phyloP scores from a whole-genome alignment of 1,140 invertebrate genomes.

The Drosophila pruinosa region DNA sequence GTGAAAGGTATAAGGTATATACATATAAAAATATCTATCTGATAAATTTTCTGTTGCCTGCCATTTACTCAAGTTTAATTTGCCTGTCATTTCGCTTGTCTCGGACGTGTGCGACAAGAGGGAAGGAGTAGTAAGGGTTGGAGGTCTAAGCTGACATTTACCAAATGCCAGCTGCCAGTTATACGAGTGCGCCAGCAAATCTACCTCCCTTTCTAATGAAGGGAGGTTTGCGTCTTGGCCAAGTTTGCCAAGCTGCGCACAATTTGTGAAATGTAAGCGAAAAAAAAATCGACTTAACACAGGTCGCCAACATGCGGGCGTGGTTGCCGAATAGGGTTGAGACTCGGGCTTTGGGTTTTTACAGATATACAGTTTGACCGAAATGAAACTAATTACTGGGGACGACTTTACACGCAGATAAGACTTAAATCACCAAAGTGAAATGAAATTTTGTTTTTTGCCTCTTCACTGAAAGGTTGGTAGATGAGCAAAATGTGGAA shows the following conservation, averaged over 20 bases:
- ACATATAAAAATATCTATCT: conserved; percentile 41
- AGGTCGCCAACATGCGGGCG: conserved; percentile 37
- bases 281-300: conserved; percentile 47
- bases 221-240: not conserved
- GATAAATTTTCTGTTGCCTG: conserved; percentile 70
- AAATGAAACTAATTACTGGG: conserved; percentile 73
- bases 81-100: conserved; percentile 70
- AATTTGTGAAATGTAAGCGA: conserved; percentile 73
- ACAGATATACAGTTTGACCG: conserved; percentile 24
- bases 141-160: conserved; percentile 67
- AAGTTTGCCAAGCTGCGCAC: conserved; percentile 53
- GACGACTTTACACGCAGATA: conserved; percentile 73
- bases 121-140: not conserved
- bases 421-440: conserved; percentile 69
- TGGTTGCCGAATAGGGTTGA: not conserved
- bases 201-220: not conserved
- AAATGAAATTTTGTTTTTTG: conserved; percentile 48
- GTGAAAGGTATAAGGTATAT: conserved; percentile 47
- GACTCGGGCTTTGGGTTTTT: conserved; percentile 5
- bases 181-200: conserved; percentile 11
- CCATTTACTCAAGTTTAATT: conserved; percentile 72
- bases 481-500: not conserved
- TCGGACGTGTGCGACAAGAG: not conserved
- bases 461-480: not conserved
- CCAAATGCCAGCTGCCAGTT: conserved; percentile 39